Base-by-base conservation (phyloP, 2,797 vertebrate species). In the Notoglanidium macrostoma region DNA sequence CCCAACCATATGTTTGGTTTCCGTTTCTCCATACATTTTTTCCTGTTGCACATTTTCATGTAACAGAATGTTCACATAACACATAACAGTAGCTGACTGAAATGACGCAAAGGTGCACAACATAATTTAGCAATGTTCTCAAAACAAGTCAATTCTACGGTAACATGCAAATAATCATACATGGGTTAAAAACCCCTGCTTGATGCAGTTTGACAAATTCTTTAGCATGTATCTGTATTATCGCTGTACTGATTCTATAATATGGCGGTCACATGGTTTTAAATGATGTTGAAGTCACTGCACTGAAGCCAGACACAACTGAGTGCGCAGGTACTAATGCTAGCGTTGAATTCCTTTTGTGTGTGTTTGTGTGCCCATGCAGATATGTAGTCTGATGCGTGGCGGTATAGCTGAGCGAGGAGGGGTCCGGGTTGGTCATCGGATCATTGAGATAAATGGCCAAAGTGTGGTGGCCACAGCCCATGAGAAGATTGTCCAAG, bases 361-460 rank as follows among this genome's bases (percentile, higher is more conserved):
- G 54, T 68, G 63, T n/a, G 59, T 85, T 17, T 79, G 73, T 86
- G n/a, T 70, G 44, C 83, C 6, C 85, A 2, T 79, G 19, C 93
- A 99, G 98, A 99, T 99, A 85, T 99, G 98, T 95, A 99, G 98
- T 91, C 95, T 99, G 92, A 99, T 99, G 98, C 94, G 98, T 73
- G 98, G 98, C 0, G 98, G 98, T 76, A 99, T 99, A 32, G 98
- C 98, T 0, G 98, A 99, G 94, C 94, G 98, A 91, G 98, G 98
- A 0, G 98, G 98, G 0, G 98, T 99, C 3, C 95, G 98, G 0
- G 98, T 99, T 2, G 98, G 98, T 82, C 98, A 99, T 91, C 96
- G 98, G 32, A 99, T 99, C 87, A 99, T 99, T 19, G 98, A 99
- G 95, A 99, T 99, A 95, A 99, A 99, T 0, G 96, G 98, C 55